Conservation (phyloP, 2,888 invertebrate genomes). For the Pasiphila rectangulata region DNA sequence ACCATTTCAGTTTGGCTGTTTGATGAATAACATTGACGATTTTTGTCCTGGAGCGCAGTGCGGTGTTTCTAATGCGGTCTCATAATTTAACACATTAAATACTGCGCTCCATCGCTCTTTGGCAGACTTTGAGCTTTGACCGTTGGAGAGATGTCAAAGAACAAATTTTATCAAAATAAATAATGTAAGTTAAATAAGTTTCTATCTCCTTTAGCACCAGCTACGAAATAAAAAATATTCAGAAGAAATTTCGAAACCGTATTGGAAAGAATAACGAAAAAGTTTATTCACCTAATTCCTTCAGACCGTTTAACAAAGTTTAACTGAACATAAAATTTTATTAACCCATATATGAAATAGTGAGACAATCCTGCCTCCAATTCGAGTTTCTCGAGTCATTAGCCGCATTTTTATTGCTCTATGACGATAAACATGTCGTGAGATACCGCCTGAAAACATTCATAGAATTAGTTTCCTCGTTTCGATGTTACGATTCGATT, state of each 20-base stretch:
- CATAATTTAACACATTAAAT: too few relatives aligned
- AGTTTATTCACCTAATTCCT: slow-evolving; percentile 39
- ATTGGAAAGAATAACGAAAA: slow-evolving; percentile 15
- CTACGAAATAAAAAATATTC: too few relatives aligned
- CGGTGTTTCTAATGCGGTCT: too few relatives aligned
- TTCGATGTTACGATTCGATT: slow-evolving; percentile 52
- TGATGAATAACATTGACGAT: too few relatives aligned
- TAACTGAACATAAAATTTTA: slow-evolving; percentile 80
- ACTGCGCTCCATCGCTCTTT: too few relatives aligned
- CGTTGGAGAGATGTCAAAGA: too few relatives aligned
- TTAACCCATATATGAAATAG: slow-evolving; percentile 79
- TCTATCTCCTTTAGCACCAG: too few relatives aligned
- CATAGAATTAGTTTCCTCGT: slow-evolving; percentile 67
- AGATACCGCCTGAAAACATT: slow-evolving; percentile 78
- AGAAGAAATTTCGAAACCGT: neutral
- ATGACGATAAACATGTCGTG: slow-evolving; percentile 79
- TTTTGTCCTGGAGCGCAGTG: too few relatives aligned
- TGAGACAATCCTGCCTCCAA: slow-evolving; percentile 67
- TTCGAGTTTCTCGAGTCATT: slow-evolving; percentile 74
- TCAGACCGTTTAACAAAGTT: slow-evolving; percentile 71
- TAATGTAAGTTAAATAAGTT: too few relatives aligned
- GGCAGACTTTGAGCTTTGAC: too few relatives aligned
- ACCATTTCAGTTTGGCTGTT: too few relatives aligned
- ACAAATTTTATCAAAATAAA: too few relatives aligned
- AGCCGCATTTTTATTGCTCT: slow-evolving; percentile 76